Base-by-base conservation (phyloP, 1,140 invertebrate genomes). In the Sesamia nonagrioides region DNA sequence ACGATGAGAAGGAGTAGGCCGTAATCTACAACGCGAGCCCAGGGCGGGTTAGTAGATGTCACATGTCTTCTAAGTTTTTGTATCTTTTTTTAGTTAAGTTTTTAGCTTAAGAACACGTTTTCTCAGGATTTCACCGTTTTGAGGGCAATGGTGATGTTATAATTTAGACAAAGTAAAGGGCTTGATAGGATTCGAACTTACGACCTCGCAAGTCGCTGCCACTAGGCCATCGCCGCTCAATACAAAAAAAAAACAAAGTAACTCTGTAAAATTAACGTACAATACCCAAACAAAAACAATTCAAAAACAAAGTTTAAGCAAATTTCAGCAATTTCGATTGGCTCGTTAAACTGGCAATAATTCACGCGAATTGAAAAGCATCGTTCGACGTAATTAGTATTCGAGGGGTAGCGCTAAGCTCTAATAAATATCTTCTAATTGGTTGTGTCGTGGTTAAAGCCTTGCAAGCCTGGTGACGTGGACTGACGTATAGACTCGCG, bases 371-470 rank as follows among this genome's bases (percentile, higher is more conserved):
- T 58, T 17, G 54, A 60, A 40, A 27, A 27, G 11, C 21, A 56
- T 74, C 18, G 52, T 45, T 74, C 35, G 35, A 35, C 3, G 56
- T 75, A 75, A 75, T 75, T 74, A 60, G 40, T 75, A 61, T 48
- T 33, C 40, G 40, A 50, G 40, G 58, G 33, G 42, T 21, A 45
- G 69, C 45, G 50, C 27, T 77, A 73, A 78, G 75, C 84, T 73
- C 76, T 82, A 80, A 83, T 85, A 85, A 85, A 85, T 83, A 85
- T 80, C 74, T 61, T 74, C 69, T 85, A 85, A 85, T 85, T 85
- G 84, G 78, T 83, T 81, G 80, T 79, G 82, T 85, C 84, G 80
- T 63, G 80, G 75, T 66, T 13, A 61, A 61, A 75, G 72, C 58
- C 72, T 8, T 35, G 27, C 72, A 61, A 75, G 17, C 50, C 69